phyloP scores from a whole-genome alignment of 2,888 invertebrate genomes.

The Choristoneura rosaceana region DNA sequence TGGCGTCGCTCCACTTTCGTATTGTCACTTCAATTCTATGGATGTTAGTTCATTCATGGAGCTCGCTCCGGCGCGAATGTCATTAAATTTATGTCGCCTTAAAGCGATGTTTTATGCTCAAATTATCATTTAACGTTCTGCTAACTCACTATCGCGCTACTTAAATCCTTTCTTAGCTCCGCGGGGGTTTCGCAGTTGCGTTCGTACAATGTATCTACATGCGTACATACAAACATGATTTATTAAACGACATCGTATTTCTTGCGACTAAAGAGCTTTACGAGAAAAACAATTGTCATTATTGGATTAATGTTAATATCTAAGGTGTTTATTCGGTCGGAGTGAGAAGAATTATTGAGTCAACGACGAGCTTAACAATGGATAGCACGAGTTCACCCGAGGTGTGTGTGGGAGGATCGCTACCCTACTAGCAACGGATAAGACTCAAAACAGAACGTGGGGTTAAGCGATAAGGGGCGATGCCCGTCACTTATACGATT shows the following conservation, averaged over 20 bases:
- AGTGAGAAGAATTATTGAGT: slow-evolving; percentile 76
- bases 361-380: slow-evolving; percentile 78
- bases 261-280: background rate
- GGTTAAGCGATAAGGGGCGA: slow-evolving; percentile 65
- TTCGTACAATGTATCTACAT: background rate
- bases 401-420: slow-evolving; percentile 51
- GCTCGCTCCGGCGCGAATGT: slow-evolving; percentile 56
- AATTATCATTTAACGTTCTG: slow-evolving; percentile 50
- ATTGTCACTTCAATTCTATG: slow-evolving; percentile 80
- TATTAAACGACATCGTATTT: background rate
- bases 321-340: slow-evolving; percentile 68
- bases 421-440: slow-evolving; percentile 55
- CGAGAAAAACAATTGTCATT: background rate
- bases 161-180: slow-evolving; percentile 21
- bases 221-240: background rate
- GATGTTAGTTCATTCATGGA: slow-evolving; percentile 77
- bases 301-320: slow-evolving; percentile 65
- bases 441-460: slow-evolving; percentile 61
- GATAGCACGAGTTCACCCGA: slow-evolving; percentile 63
- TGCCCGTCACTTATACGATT: slow-evolving; percentile 81
- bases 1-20: slow-evolving; percentile 77
- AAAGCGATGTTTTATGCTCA: slow-evolving; percentile 55
- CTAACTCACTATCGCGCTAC: slow-evolving; percentile 33
- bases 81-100: slow-evolving; percentile 70
- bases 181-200: slow-evolving; percentile 6